phyloP scores from a whole-genome alignment of 2,797 vertebrate genomes.

The Neosilurus hyrtlii region DNA sequence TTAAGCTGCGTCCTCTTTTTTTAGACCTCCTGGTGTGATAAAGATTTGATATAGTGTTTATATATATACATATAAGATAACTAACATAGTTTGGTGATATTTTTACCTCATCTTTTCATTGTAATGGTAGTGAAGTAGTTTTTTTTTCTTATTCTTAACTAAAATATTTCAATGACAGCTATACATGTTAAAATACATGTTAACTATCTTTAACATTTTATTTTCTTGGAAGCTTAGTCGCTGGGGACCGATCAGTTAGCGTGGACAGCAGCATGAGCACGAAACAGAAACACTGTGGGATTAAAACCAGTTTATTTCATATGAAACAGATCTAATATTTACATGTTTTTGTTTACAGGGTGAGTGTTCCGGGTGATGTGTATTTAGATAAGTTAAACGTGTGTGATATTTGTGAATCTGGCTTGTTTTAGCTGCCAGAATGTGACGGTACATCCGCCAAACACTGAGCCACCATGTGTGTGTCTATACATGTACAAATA shows the following conservation, averaged over 20 bases:
- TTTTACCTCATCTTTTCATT: not conserved
- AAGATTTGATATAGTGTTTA: not conserved
- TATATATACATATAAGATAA: no score
- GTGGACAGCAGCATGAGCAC: not conserved
- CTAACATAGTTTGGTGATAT: no score
- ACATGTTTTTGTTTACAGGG: slow-evolving; percentile 66
- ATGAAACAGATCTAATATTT: slow-evolving; percentile 72
- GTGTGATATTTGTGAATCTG: slow-evolving; percentile 59
- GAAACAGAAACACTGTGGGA: slow-evolving; percentile 54
- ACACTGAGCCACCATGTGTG: slow-evolving; percentile 57
- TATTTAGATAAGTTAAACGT: slow-evolving; percentile 73
- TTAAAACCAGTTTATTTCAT: slow-evolving; percentile 77
- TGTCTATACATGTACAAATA: slow-evolving; percentile 60
- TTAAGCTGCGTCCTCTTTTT: not conserved
- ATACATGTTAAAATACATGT: not conserved
- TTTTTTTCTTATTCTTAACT: not conserved
- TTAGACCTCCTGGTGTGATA: not conserved
- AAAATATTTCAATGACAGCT: no score
- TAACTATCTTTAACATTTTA: not conserved
- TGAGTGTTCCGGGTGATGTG: slow-evolving; percentile 64
- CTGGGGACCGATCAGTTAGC: not conserved
- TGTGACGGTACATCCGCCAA: slow-evolving; percentile 57
- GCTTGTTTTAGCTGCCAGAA: slow-evolving; percentile 72
- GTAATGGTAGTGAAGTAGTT: not conserved
- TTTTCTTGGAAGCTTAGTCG: not conserved